phyloP scores from a whole-genome alignment of 2,113 vertebrate genomes.

The Platysternon megacephalum region DNA sequence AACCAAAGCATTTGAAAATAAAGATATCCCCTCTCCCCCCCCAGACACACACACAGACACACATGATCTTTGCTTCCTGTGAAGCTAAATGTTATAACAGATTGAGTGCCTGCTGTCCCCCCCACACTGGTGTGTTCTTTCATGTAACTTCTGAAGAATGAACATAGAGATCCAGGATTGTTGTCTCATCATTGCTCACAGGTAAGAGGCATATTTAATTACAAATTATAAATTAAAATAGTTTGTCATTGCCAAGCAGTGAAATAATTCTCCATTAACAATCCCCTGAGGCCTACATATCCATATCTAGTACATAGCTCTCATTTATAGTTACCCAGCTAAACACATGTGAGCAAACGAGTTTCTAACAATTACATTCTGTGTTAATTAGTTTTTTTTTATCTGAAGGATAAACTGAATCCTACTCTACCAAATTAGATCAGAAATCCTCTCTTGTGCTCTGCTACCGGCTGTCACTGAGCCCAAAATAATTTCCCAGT shows the following conservation, averaged over 20 bases:
- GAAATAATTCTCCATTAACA: background rate
- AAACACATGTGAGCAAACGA: background rate
- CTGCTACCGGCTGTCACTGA: background rate
- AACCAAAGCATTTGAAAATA: background rate
- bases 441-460: background rate
- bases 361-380: background rate
- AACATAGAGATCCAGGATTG: background rate
- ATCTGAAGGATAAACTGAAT: background rate
- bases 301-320: background rate
- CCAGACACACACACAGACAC: background rate
- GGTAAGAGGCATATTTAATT: conserved; percentile 19
- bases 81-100: background rate
- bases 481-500: background rate
- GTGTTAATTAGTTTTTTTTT: background rate
- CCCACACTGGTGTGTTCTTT: background rate
- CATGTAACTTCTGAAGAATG: background rate
- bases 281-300: background rate
- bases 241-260: background rate
- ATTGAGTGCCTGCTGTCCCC: rapidly evolving
- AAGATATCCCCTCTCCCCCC: background rate
- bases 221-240: background rate
- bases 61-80: background rate
- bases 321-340: background rate
- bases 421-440: background rate
- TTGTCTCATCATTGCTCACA: background rate